Conservation (phyloP, 1,140 invertebrate species). For the Dendrolimus punctatus region DNA sequence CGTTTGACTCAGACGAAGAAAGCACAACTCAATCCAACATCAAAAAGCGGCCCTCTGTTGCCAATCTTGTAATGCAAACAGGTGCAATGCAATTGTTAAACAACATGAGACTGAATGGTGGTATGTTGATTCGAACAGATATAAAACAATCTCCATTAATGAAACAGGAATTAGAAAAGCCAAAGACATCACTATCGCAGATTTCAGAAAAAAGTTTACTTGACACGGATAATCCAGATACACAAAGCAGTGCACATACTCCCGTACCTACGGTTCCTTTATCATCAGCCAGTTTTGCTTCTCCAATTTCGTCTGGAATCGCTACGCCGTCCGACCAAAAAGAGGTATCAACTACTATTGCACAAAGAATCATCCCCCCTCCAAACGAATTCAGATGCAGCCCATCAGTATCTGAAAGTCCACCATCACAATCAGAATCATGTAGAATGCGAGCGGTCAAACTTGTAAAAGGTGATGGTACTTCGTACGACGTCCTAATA, state of each 20-base stretch:
- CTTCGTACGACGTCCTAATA: conserved; percentile 83
- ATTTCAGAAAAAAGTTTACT: conserved; percentile 78
- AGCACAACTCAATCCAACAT: conserved; percentile 71
- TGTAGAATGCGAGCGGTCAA: conserved; percentile 74
- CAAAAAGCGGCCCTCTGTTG: conserved; percentile 75
- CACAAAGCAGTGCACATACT: conserved; percentile 37
- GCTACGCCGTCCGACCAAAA: conserved; percentile 59
- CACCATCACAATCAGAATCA: conserved; percentile 72
- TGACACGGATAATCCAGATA: conserved; percentile 73
- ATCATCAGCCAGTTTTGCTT: conserved; percentile 46
- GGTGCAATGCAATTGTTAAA: conserved; percentile 73
- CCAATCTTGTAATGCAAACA: conserved; percentile 76
- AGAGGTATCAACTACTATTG: conserved; percentile 71
- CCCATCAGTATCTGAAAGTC: conserved; percentile 76
- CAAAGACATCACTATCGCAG: conserved; percentile 75
- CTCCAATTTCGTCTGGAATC: conserved; percentile 54
- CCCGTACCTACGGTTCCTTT: conserved; percentile 39
- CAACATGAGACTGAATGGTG: conserved; percentile 74
- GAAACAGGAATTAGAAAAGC: conserved; percentile 49
- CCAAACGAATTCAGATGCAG: conserved; percentile 81
- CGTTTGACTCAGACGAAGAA: conserved; percentile 96
- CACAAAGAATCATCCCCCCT: conserved; percentile 81
- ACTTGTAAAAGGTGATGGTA: conserved; percentile 70
- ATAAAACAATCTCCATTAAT: conserved; percentile 41
- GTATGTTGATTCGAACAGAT: conserved; percentile 67